Evolutionary conservation across 2,888 invertebrate genomes (phyloP), one percentile per base, ranked within the genome.

Genomic region (Drosophila anceps): DNA sequence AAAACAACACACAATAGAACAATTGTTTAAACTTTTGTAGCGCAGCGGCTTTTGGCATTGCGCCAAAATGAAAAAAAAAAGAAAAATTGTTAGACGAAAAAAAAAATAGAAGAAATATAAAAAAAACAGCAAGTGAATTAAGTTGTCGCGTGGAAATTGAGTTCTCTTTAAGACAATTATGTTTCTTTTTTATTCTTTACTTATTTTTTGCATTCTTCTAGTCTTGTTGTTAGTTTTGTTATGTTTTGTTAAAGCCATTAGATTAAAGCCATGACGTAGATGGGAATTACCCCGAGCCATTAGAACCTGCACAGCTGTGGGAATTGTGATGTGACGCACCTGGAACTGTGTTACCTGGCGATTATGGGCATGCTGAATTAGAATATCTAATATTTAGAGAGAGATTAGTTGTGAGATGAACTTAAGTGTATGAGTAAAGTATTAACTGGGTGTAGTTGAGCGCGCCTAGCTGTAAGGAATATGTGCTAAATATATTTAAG

Each of bases 1-100:
- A 74, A 84, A 82, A 74, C 48, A 76, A 79, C 61, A 90, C 54
- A 86, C 90, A 90, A 86, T 86, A 90, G 86, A 86, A 90, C 86
- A 86, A 86, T 86, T 86, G 86, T 86, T 86, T 86, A 86, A 86
- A 86, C 88, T 88, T 84, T 72, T 79, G 69, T 44, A 60, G 46
- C 63, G 35, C 62, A 27, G 66, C 58, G 65, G 70, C 72, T 79
- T 82, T 90, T 88, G 88, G 88, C 86, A 81, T 81, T 89, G 80
- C 72, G 72, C 70, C 72, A 71, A 78, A 79, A 73, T 24, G 59
- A 46, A 61, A 20, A 62, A 46, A 61, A 20, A 46, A 58, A 55
- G 44, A 10, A 53, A 35, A 55, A 57, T 51, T 43, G 54, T 29
- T 50, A 35, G 60, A 39, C 46, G 18, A 58, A 59, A 50, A 62